Evolutionary conservation across 2,888 invertebrate species (phyloP).

Genomic region (Tenthredo mesomela): DNA sequence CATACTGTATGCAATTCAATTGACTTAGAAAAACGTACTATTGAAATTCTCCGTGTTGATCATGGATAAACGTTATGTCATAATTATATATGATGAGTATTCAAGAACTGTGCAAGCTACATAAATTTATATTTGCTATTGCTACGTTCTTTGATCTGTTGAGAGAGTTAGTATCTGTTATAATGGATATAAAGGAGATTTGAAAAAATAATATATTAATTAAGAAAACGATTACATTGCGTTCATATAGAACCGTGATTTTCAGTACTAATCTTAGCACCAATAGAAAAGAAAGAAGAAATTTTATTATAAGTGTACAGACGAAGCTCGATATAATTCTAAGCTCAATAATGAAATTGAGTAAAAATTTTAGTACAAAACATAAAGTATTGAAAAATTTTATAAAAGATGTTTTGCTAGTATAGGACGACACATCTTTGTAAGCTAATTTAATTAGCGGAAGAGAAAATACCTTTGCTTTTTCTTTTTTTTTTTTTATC

Average conservation of each 20-base stretch:
- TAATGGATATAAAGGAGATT: neutral
- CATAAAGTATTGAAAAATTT: neutral
- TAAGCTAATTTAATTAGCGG: neutral
- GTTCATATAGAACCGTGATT: neutral
- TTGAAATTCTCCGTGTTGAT: slow-evolving; percentile 30
- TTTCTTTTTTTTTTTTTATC: neutral
- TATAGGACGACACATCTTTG: neutral
- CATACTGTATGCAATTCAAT: neutral
- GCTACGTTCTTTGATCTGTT: slow-evolving; percentile 3
- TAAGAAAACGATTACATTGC: neutral
- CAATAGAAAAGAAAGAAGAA: neutral
- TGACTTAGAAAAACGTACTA: neutral
- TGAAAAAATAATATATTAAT: neutral
- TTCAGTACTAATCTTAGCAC: neutral
- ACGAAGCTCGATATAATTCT: neutral
- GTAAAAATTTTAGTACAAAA: neutral
- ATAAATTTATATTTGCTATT: slow-evolving; percentile 25
- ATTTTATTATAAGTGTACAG: neutral
- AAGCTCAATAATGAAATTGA: neutral
- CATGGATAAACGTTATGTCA: slow-evolving; percentile 11
- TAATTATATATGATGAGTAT: slow-evolving; percentile 20
- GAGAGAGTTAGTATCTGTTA: neutral
- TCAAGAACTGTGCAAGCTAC: neutral
- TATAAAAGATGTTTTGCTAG: neutral
- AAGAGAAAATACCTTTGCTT: neutral